phyloP scores from a whole-genome alignment of 2,797 vertebrate genomes.

The Epinephelus coioides region DNA sequence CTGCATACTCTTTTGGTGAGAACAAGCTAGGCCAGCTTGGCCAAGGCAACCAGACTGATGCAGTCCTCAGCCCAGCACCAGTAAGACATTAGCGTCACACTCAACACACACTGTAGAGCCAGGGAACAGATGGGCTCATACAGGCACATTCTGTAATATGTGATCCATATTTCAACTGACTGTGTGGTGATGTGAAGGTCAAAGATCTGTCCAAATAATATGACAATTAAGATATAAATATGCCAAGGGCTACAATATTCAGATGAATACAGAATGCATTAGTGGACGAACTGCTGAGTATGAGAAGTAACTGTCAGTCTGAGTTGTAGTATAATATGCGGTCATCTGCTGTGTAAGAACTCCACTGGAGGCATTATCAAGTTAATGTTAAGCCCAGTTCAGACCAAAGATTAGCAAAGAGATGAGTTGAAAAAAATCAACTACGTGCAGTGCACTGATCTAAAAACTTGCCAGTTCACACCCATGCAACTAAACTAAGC shows the following conservation, averaged over 20 bases:
- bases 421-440: too few species aligned
- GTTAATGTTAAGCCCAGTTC: too few species aligned
- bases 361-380: too few species aligned
- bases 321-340: too few species aligned
- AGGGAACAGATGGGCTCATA: not conserved
- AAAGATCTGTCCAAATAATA: not conserved
- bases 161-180: not conserved
- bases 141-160: not conserved
- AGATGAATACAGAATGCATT: not conserved
- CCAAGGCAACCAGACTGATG: slow-evolving; percentile 95
- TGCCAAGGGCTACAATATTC: not conserved
- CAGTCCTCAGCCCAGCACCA: slow-evolving; percentile 92
- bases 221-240: not conserved
- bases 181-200: too few species aligned
- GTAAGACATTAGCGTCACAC: slow-evolving; percentile 76
- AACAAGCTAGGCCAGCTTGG: slow-evolving; percentile 97
- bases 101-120: not conserved
- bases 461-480: too few species aligned
- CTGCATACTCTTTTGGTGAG: slow-evolving; percentile 93
- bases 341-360: too few species aligned
- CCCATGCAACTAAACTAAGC: too few species aligned
- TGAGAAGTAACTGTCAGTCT: not conserved
- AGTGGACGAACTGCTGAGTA: not conserved
- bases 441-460: too few species aligned
- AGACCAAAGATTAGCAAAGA: too few species aligned